phyloP scores from a whole-genome alignment of 1,140 invertebrate genomes.

The Ceratitis capitata region DNA sequence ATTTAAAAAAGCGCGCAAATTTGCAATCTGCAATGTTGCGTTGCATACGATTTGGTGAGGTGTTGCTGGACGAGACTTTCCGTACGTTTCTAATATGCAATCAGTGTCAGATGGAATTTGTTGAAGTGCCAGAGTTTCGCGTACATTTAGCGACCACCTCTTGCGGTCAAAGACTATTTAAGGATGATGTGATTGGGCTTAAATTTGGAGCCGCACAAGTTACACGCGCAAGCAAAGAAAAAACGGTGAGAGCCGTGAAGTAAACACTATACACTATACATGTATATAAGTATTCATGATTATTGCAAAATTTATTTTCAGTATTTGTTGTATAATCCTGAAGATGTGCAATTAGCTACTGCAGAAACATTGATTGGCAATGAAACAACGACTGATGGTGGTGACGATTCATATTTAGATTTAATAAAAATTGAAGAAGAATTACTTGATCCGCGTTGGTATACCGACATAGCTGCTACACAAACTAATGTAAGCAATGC shows the following conservation, averaged over 20 bases:
- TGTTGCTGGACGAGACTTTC: constrained; percentile 51
- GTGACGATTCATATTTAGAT: constrained; percentile 2
- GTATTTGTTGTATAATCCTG: constrained; percentile 33
- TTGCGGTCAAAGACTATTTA: constrained; percentile 6
- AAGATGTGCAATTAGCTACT: neutral
- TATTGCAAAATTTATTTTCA: neutral
- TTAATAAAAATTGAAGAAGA: constrained; percentile 54
- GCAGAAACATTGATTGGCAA: neutral
- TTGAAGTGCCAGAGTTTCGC: neutral
- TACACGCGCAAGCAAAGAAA: neutral
- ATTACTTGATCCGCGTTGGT: constrained; percentile 59
- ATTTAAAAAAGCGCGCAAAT: neutral
- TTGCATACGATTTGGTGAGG: constrained; percentile 51
- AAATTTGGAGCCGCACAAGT: constrained; percentile 7
- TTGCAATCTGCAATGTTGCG: neutral
- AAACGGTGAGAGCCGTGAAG: neutral
- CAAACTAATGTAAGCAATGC: neutral
- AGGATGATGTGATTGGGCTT: neutral
- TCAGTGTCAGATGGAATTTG: constrained; percentile 46
- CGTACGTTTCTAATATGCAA: constrained; percentile 51
- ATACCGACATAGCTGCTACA: constrained; percentile 44
- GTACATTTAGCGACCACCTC: neutral
- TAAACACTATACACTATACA: neutral
- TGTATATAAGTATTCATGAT: neutral
- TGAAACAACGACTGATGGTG: neutral